phyloP scores from a whole-genome alignment of 2,797 vertebrate species.

The Gambusia yucatana region DNA sequence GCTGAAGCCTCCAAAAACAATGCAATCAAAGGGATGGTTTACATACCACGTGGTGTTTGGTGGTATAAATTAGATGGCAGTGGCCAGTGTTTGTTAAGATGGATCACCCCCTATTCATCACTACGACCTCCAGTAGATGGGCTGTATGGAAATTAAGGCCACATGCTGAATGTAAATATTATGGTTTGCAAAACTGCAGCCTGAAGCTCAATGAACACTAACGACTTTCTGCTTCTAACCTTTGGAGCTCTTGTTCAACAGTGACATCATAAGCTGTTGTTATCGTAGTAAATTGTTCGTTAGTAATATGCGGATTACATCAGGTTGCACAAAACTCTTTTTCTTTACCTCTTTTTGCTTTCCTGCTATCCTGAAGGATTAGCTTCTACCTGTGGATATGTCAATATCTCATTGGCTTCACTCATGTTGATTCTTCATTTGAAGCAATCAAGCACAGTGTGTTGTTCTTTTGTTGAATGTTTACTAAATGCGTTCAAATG shows the following conservation, averaged over 20 bases:
- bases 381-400: neutral
- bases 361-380: neutral
- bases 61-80: constrained; percentile 66
- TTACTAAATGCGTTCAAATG: neutral
- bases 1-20: constrained; percentile 59
- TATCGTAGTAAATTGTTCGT: neutral
- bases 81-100: constrained; percentile 60
- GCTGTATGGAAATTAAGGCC: constrained; percentile 75
- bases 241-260: neutral
- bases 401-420: neutral
- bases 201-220: constrained; percentile 3
- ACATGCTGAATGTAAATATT: constrained; percentile 73
- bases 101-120: constrained; percentile 61
- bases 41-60: constrained; percentile 78
- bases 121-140: constrained; percentile 2
- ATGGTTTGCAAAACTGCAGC: constrained; percentile 45
- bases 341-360: neutral
- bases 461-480: neutral
- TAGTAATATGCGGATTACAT: neutral
- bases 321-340: neutral
- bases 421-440: neutral
- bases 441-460: neutral
- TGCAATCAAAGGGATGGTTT: constrained; percentile 76
- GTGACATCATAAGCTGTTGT: neutral
- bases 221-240: constrained; percentile 4